phyloP scores from a whole-genome alignment of 1,140 invertebrate genomes.

The Aleiodes sp. region DNA sequence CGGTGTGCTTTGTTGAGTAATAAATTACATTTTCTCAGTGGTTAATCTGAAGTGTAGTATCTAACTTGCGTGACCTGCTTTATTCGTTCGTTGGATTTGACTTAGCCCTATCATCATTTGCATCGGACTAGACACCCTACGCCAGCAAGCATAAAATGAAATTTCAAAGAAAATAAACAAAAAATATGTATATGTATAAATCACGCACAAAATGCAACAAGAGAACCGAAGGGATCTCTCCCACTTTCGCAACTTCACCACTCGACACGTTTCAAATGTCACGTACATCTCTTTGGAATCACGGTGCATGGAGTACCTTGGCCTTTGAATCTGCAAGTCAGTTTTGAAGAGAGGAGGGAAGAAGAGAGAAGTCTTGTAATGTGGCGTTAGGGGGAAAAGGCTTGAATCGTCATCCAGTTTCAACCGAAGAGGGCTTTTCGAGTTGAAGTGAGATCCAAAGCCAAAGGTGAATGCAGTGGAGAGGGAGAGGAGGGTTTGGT shows the following conservation, averaged over 20 bases:
- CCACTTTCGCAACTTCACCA: neutral
- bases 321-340: constrained; percentile 2
- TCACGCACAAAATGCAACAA: neutral
- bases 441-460: neutral
- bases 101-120: constrained; percentile 18
- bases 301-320: neutral
- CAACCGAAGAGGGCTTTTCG: neutral
- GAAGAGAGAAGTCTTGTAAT: neutral
- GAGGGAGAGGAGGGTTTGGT: neutral
- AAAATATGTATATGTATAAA: neutral
- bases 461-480: neutral
- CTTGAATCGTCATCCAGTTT: constrained; percentile 21
- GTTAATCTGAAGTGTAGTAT: constrained; percentile 29
- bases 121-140: neutral
- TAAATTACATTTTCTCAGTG: constrained; percentile 33
- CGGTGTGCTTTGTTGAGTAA: constrained; percentile 10
- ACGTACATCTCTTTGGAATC: constrained; percentile 32
- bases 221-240: neutral
- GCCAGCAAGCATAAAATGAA: neutral
- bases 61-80: constrained; percentile 33
- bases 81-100: constrained; percentile 19
- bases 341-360: neutral
- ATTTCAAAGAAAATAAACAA: too few relatives aligned
- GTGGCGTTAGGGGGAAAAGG: neutral
- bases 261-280: constrained; percentile 28